Base-by-base conservation (phyloP, 2,113 vertebrate species). In the Heterocephalus glaber region DNA sequence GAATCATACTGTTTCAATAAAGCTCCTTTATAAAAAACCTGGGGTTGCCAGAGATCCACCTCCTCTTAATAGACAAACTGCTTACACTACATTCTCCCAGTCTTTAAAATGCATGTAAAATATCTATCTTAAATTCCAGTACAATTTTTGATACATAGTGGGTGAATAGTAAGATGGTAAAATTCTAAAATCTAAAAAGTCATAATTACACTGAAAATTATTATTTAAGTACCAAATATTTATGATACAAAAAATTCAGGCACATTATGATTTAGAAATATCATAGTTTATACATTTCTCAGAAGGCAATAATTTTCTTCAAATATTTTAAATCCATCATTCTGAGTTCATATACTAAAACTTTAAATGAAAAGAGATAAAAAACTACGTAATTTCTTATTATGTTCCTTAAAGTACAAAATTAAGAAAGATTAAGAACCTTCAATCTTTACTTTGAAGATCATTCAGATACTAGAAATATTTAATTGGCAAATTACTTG, bases 271-370 rank as follows among this genome's bases (percentile, higher is more conserved):
- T 95, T 97, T 97, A 70, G 56, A 98, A 97, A 84, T 94, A 95
- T 91, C 83, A 95, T 17, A 90, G 24, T 17, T 70, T 72, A 80
- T 38, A 89, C 35, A 95, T 49, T 88, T 86, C 74, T 82, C 54
- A 94, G 95, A 96, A 95, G 90, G 44, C 47, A 96, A 0, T 86
- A 95, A 94, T 97, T 97, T 90, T 91, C 77, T 77, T 52, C 49
- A 86, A 95, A 96, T 87, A 93, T 58, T 80, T 88, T 89, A 97
- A 96, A 97, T 95, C 2, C 83, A 93, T 35, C 68, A 33, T 88
- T 96, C 79, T 52, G 70, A 89, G 95, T 44, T 81, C 83, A 98
- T 95, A 98, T 98, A 98, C 98, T 98, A 98, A 99, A 98, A 98
- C 89, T 97, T 66, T 94, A 74, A 98, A 97, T 49, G 52, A 94